phyloP scores from a whole-genome alignment of 2,797 vertebrate genomes.

The Numenius phaeopus region DNA sequence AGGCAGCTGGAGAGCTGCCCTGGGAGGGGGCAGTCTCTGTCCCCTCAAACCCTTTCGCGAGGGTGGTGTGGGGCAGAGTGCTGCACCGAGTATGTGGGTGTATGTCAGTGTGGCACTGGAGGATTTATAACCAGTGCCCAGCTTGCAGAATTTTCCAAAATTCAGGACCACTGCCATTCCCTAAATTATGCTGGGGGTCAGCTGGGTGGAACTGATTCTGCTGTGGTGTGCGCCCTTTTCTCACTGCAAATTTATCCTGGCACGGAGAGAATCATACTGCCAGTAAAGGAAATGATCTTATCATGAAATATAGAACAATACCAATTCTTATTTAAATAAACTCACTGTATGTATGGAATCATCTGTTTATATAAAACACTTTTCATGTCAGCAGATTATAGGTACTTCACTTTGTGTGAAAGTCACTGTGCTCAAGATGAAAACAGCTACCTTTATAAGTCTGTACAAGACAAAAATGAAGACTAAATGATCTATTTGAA shows the following conservation, averaged over 20 bases:
- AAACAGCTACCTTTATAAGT: background rate
- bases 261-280: background rate
- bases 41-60: background rate
- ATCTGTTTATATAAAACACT: background rate
- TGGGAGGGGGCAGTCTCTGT: fast-evolving
- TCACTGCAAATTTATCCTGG: background rate
- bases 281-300: background rate
- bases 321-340: background rate
- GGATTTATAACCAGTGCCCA: background rate
- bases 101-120: background rate
- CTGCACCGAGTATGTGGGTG: fast-evolving
- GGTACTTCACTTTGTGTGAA: background rate
- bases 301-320: background rate
- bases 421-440: background rate
- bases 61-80: background rate
- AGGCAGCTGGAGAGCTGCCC: background rate
- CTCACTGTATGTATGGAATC: background rate
- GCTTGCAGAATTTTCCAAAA: background rate
- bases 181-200: background rate
- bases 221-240: background rate
- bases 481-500: background rate
- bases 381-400: background rate
- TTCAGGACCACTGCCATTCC: background rate
- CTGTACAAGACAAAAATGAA: background rate
- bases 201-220: background rate